Percentiles rank a stretch among this genome's conserved stretches.
These are phyloP conservation scores for Pterostichus madidus DNA, from an alignment of 2,888 invertebrate genomes.

Conservation along the genomic window DNA sequence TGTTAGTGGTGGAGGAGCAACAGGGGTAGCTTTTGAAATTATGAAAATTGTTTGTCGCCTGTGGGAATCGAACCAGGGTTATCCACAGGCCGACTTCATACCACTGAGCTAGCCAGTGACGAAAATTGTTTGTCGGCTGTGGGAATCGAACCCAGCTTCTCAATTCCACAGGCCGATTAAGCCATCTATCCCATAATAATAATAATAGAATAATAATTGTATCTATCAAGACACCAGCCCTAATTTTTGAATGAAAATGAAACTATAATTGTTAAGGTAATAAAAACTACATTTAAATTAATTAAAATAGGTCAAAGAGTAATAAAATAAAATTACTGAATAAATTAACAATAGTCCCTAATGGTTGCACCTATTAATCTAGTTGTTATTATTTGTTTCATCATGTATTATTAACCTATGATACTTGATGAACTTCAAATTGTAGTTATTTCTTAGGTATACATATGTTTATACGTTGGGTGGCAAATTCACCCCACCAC, in stretches of 20 bases:
- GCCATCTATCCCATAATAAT: no score
- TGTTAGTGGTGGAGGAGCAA: no score
- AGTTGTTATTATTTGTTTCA: constrained; percentile 49
- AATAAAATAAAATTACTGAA: constrained; percentile 39
- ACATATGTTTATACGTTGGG: not conserved
- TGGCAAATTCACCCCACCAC: constrained; percentile 20
- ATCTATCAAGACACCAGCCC: no score
- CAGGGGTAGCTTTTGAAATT: no score
- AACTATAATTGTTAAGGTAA: not conserved
- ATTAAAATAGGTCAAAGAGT: constrained; percentile 27
- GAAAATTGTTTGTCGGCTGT: no score
- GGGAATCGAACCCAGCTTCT: no score
- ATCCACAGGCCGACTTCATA: no score
- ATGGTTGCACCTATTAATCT: constrained; percentile 50
- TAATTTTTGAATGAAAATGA: not conserved
- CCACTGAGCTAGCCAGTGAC: no score
- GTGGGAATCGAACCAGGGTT: no score
- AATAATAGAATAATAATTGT: no score
- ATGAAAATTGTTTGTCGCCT: no score
- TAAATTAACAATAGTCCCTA: constrained; percentile 33
- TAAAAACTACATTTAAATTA: not conserved
- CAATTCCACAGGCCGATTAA: no score
- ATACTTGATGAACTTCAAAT: constrained; percentile 24
- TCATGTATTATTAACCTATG: constrained; percentile 1
- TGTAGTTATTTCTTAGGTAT: not conserved